Conservation (phyloP, 2,797 vertebrate genomes). For the Pampus argenteus region DNA sequence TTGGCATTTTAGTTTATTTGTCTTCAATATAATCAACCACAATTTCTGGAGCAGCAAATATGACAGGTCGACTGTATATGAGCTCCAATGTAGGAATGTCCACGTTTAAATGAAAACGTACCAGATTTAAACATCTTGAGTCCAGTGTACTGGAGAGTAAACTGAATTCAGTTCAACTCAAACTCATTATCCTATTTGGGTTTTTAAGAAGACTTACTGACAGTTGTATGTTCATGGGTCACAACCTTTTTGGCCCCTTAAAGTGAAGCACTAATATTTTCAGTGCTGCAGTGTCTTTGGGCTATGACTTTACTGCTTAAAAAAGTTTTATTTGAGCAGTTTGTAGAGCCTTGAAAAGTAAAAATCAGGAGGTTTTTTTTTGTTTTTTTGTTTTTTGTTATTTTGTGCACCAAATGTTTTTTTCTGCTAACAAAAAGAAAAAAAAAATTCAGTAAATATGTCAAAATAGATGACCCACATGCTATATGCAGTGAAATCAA, state of each 20-base stretch:
- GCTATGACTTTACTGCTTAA: neutral
- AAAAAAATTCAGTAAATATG: neutral
- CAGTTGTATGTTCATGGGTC: too few species aligned
- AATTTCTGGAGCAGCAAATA: neutral
- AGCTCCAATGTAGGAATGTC: neutral
- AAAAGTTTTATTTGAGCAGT: too few species aligned
- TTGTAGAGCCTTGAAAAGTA: too few species aligned
- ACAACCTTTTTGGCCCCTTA: neutral
- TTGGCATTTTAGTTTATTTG: too few species aligned
- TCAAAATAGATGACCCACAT: neutral
- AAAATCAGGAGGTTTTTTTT: too few species aligned
- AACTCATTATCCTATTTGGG: neutral
- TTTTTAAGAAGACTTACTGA: too few species aligned
- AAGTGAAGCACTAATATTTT: neutral
- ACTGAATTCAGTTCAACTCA: neutral
- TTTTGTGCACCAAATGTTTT: slow-evolving; percentile 15
- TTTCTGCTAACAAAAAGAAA: neutral
- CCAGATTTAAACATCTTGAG: neutral
- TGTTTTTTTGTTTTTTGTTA: too few species aligned
- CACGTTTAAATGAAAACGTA: neutral
- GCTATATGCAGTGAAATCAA: slow-evolving; percentile 4
- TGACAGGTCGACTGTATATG: neutral
- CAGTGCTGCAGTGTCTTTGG: neutral
- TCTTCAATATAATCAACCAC: neutral
- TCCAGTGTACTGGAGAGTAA: neutral